These are phyloP conservation scores for Actenoides hombroni DNA, from an alignment of 2,113 vertebrate genomes.

Conservation along the genomic window DNA sequence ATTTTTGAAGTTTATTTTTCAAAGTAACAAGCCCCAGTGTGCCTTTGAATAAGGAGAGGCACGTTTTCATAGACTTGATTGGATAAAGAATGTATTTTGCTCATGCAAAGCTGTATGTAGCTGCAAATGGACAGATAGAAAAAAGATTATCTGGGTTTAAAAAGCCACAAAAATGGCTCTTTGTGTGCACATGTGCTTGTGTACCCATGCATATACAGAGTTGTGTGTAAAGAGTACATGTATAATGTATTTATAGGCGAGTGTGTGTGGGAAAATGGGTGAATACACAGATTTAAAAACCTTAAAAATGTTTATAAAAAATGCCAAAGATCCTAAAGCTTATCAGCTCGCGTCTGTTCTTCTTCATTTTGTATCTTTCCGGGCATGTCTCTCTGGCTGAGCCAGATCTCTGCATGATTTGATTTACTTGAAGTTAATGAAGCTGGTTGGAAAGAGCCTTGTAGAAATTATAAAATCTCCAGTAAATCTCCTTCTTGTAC, in stretches of 20 bases:
- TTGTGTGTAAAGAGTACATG: conserved; percentile 25
- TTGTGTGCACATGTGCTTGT: conserved; percentile 12
- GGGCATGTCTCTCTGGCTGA: conserved; percentile 66
- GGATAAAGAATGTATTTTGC: conserved; percentile 51
- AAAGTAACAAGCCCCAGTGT: neutral
- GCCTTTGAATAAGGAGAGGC: conserved; percentile 9
- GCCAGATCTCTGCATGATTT: conserved; percentile 77
- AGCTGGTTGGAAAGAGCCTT: conserved; percentile 72
- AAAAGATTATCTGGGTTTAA: conserved; percentile 42
- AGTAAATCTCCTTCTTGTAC: conserved; percentile 74
- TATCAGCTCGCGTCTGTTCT: conserved; percentile 71
- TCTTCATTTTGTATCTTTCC: conserved; percentile 72
- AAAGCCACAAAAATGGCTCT: conserved; percentile 44
- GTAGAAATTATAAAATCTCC: conserved; percentile 77
- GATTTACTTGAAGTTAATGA: conserved; percentile 80
- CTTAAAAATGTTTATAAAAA: conserved; percentile 75
- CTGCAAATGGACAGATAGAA: conserved; percentile 42
- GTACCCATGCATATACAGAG: neutral
- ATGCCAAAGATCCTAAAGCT: conserved; percentile 74
- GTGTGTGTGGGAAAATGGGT: neutral
- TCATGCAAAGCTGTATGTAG: conserved; percentile 1
- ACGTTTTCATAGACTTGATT: conserved; percentile 34
- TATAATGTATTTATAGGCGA: conserved; percentile 42
- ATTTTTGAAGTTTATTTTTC: neutral
- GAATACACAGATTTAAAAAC: conserved; percentile 59